Evolutionary conservation across 53 echinoderm and acorn worm species (phyloP).

Genomic region (Luidia sarsii): DNA sequence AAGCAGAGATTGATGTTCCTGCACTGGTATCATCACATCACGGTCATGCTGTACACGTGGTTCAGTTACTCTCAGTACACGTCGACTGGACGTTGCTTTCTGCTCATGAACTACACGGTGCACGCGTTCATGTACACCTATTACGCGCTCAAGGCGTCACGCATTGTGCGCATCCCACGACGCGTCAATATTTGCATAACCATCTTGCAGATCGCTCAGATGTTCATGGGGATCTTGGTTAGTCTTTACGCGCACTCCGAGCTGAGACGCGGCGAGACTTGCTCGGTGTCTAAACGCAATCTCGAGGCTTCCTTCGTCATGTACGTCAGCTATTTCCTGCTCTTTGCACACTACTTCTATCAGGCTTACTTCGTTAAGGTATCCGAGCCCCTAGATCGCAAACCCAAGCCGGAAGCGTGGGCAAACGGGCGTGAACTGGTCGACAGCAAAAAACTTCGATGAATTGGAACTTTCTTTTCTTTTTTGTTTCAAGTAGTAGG

Average conservation of each 20-base stretch:
- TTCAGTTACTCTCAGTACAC: constrained; percentile 31
- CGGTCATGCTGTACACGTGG: constrained; percentile 44
- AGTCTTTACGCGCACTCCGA: constrained; percentile 33
- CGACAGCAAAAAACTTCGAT: too few species aligned
- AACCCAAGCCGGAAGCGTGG: not conserved
- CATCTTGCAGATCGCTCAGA: constrained; percentile 53
- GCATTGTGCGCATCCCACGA: constrained; percentile 35
- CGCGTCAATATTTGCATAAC: constrained; percentile 44
- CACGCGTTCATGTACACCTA: constrained; percentile 68
- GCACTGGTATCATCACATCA: constrained; percentile 73
- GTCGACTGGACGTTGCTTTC: constrained; percentile 32
- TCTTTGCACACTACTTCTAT: constrained; percentile 62
- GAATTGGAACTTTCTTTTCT: too few species aligned
- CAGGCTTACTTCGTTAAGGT: constrained; percentile 48
- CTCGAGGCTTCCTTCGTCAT: constrained; percentile 45
- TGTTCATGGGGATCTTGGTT: constrained; percentile 42
- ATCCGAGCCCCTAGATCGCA: constrained; percentile 1
- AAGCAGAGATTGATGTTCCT: constrained; percentile 66
- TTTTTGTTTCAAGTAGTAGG: too few species aligned
- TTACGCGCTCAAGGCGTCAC: constrained; percentile 51
- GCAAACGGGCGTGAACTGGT: not conserved
- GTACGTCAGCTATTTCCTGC: constrained; percentile 63
- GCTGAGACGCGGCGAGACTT: constrained; percentile 23
- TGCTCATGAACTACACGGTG: constrained; percentile 48
- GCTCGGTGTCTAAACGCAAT: constrained; percentile 27